These are phyloP conservation scores for Toxostoma redivivum DNA, from an alignment of 2,113 vertebrate genomes.

Conservation along the genomic window DNA sequence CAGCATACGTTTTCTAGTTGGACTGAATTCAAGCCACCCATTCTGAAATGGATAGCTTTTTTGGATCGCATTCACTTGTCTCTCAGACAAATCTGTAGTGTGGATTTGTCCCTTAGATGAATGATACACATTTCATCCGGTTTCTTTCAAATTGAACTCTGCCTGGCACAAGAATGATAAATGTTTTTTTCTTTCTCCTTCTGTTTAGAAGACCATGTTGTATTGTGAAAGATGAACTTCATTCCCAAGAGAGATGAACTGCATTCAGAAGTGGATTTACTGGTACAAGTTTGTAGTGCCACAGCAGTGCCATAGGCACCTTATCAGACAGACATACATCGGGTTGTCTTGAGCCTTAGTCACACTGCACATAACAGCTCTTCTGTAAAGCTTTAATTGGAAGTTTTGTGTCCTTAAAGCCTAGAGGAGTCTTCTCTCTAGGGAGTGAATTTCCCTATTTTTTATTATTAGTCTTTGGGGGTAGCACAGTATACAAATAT, in stretches of 20 bases:
- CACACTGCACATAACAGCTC: neutral
- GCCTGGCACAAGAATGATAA: neutral
- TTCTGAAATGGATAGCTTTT: slow-evolving; percentile 39
- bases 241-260: neutral
- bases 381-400: neutral
- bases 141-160: slow-evolving; percentile 23
- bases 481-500: neutral
- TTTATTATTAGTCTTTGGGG: neutral
- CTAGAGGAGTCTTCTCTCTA: neutral
- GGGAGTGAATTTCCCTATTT: neutral
- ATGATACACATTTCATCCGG: neutral
- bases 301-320: neutral
- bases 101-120: slow-evolving; percentile 33
- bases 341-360: neutral
- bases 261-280: neutral
- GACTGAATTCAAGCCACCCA: slow-evolving; percentile 24
- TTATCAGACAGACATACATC: neutral
- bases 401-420: neutral
- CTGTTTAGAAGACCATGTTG: neutral
- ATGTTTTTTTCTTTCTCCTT: slow-evolving; percentile 11
- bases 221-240: slow-evolving; percentile 17
- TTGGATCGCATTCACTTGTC: slow-evolving; percentile 10
- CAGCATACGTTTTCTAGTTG: slow-evolving; percentile 6
- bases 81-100: slow-evolving; percentile 18
- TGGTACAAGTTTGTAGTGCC: neutral